Evolutionary conservation across 2,797 vertebrate genomes (phyloP).

Genomic region (Numenius phaeopus): DNA sequence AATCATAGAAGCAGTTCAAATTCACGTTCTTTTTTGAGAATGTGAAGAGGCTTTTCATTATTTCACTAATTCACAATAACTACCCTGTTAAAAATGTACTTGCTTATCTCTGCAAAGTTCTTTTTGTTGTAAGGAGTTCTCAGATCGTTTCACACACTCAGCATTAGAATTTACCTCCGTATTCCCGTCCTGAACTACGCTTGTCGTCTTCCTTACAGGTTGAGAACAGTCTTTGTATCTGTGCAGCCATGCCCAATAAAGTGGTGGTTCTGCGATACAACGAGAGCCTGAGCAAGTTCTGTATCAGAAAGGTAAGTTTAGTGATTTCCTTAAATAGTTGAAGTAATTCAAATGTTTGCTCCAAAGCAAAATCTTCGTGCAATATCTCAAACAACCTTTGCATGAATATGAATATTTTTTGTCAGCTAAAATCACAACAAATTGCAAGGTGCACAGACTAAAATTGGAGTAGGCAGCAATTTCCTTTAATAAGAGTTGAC

Average conservation of each 20-base stretch:
- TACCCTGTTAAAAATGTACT: not conserved
- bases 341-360: not conserved
- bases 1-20: not conserved
- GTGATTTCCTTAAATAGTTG: not conserved
- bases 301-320: constrained; percentile 92
- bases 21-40: not conserved
- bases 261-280: constrained; percentile 96
- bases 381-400: not conserved
- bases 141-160: accelerated
- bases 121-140: not conserved
- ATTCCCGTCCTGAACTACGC: not conserved
- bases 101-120: not conserved
- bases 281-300: constrained; percentile 95
- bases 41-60: constrained; percentile 37
- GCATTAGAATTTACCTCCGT: not conserved
- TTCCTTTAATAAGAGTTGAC: not conserved
- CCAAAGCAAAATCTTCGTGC: too few relatives aligned
- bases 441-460: not conserved
- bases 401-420: not conserved
- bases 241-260: constrained; percentile 96
- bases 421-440: constrained; percentile 9
- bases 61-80: constrained; percentile 10
- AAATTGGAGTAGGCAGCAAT: constrained; percentile 36
- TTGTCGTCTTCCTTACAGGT: constrained; percentile 82
- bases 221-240: constrained; percentile 93